A percentile compares a stretch with the other conserved stretches of the same genome.
phyloP scores from a whole-genome alignment of 2,888 invertebrate genomes.

The Dasypolia templi region DNA sequence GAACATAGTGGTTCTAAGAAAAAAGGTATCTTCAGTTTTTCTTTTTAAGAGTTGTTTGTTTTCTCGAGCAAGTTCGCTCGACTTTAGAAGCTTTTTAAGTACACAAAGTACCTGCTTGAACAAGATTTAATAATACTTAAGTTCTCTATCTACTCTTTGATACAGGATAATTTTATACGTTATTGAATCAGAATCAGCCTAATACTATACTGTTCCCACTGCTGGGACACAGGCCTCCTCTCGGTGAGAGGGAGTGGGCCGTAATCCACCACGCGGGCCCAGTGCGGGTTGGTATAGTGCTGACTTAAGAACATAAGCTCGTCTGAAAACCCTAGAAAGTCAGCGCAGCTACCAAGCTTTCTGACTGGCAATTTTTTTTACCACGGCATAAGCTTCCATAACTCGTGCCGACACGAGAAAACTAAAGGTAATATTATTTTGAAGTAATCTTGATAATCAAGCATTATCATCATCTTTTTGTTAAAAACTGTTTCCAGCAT shows the following conservation, averaged over 20 bases:
- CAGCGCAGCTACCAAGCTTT: not conserved
- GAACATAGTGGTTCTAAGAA: constrained; percentile 6
- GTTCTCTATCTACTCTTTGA: not conserved
- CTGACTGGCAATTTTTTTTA: no score
- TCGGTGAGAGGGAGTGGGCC: no score
- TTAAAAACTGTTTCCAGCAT: not conserved
- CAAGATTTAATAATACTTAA: constrained; percentile 10
- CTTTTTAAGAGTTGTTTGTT: constrained; percentile 19
- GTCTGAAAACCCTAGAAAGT: no score
- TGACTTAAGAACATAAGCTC: no score
- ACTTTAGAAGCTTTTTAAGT: constrained; percentile 25
- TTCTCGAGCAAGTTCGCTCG: constrained; percentile 16
- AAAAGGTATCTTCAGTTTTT: constrained; percentile 9
- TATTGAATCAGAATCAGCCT: no score
- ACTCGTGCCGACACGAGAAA: not conserved
- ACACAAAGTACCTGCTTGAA: constrained; percentile 10
- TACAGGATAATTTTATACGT: not conserved
- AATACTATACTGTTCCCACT: no score
- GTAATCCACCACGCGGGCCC: no score
- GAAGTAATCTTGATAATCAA: no score
- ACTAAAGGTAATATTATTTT: no score
- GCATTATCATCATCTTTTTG: not conserved
- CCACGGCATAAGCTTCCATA: not conserved
- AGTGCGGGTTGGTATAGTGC: no score
- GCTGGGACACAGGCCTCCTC: no score